phyloP scores from a whole-genome alignment of 2,113 vertebrate genomes.

The Helogale parvula region DNA sequence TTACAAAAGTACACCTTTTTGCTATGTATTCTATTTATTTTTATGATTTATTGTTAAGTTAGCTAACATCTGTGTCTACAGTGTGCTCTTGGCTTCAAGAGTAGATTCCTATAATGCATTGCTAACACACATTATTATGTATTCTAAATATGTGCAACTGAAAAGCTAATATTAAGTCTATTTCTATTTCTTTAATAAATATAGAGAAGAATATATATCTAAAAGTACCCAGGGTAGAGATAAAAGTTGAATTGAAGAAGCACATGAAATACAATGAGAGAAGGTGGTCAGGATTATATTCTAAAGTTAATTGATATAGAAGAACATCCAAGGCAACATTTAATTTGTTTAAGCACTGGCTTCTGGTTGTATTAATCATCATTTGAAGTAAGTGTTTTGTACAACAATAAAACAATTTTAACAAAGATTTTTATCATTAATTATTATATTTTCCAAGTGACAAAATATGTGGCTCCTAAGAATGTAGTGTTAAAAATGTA shows the following conservation, averaged over 20 bases:
- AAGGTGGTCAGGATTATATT: neutral
- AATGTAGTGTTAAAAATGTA: neutral
- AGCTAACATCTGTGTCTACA: no score
- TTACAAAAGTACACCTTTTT: conserved; percentile 4
- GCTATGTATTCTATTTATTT: neutral
- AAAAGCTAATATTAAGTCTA: neutral
- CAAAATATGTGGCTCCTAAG: neutral
- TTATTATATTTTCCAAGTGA: neutral
- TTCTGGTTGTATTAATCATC: neutral
- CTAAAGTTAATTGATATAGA: neutral
- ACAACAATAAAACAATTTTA: neutral
- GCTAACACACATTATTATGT: neutral
- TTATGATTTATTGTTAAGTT: no score
- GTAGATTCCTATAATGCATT: no score
- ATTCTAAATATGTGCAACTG: neutral
- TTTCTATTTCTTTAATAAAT: conserved; percentile 9
- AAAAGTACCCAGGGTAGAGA: neutral
- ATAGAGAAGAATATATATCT: neutral
- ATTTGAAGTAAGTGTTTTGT: neutral
- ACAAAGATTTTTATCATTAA: conserved; percentile 32
- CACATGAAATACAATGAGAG: neutral
- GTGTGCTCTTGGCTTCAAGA: no score
- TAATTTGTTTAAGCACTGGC: neutral
- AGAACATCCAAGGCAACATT: neutral
- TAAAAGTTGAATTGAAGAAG: neutral